Evolutionary conservation across 2,888 invertebrate species (phyloP), one percentile per base, ranked within the genome.

Genomic region (Drosophila anceps): DNA sequence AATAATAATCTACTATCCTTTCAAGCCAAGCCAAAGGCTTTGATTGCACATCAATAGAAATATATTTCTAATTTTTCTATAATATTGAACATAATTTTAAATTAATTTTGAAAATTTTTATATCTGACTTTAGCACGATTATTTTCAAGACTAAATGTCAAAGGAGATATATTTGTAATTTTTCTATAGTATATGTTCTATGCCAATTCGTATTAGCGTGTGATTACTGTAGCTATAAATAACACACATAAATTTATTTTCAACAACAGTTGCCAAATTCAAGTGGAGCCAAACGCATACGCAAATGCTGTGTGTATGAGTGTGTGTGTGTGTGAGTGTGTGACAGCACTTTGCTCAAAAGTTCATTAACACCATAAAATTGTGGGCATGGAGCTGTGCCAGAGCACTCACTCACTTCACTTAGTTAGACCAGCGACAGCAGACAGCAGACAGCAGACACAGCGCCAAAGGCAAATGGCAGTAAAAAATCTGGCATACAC

Each of bases 291-390:
- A 68, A 57, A 54, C 43, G 61, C 59, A 54, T n/a, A 61, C 39
- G 43, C 63, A 55, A 31, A 24, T 60, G 33, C 15, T 27, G 4
- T 24, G 2, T 46, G 0, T 44, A 12, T 20, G 20, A n/a, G n/a
- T 24, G 43, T 12, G 43, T 43, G 54, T 35, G 31, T 51, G 29
- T 37, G 41, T 51, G 33, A 33, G 44, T 57, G 27, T 55, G 53
- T 39, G 57, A 18, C 20, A 54, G 67, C 62, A 73, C 39, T 71
- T 60, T 64, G 65, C 67, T 61, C 65, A 76, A 84, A 85, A 80
- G 89, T 87, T 87, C 87, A 87, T 89, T 87, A 87, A 87, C 86
- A 86, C 87, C 83, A 86, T 87, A 84, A 84, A 84, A 74, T 65
- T 64, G 64, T 65, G 65, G 53, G 69, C 64, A 63, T 83, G 81